A percentile compares a stretch with the other conserved stretches of the same genome.
Conservation (phyloP, 1,140 invertebrate species). For the Arion vulgaris region DNA sequence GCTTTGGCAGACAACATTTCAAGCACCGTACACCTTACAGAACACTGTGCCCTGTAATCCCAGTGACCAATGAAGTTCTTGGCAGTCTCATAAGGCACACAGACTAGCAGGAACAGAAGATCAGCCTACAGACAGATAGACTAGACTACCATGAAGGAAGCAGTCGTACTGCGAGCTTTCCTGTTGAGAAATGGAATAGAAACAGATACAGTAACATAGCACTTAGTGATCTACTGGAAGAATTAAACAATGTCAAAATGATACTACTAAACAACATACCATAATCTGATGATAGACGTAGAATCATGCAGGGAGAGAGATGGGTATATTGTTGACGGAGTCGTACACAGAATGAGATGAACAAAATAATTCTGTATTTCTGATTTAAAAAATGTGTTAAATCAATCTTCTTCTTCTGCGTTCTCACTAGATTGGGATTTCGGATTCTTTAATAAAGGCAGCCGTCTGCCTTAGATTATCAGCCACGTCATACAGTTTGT, state of each 20-base stretch:
- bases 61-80: constrained; percentile 87
- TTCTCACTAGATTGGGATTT: too few relatives aligned
- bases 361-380: too few relatives aligned
- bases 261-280: too few relatives aligned
- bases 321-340: too few relatives aligned
- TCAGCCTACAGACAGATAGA: constrained; percentile 90
- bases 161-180: constrained; percentile 90
- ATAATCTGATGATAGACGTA: too few relatives aligned
- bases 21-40: constrained; percentile 74
- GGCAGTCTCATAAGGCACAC: constrained; percentile 88
- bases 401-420: too few relatives aligned
- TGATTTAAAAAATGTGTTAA: too few relatives aligned
- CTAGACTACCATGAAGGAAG: constrained; percentile 95
- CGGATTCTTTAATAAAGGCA: too few relatives aligned
- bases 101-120: constrained; percentile 89
- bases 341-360: too few relatives aligned
- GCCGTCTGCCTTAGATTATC: too few relatives aligned
- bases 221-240: not conserved
- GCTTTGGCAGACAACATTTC: constrained; percentile 65
- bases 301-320: too few relatives aligned
- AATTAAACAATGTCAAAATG: not conserved
- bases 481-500: too few relatives aligned
- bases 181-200: constrained; percentile 78
- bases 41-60: constrained; percentile 85
- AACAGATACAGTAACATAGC: not conserved